A percentile compares a stretch with the other conserved stretches of the same genome.
phyloP scores from a whole-genome alignment of 1,140 invertebrate species.

The Idris sp. region DNA sequence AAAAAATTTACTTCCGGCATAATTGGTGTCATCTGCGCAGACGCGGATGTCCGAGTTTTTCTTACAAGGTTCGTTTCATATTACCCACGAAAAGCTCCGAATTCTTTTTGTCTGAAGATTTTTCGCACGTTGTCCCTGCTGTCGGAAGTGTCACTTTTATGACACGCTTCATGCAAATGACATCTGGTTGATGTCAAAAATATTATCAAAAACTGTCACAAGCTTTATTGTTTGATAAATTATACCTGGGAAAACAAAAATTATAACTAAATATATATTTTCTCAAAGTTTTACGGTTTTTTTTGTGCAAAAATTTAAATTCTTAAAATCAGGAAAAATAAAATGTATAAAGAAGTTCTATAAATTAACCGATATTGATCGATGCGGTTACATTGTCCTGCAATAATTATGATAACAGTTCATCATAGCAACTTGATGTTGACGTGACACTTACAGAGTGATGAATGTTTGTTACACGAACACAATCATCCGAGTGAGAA shows the following conservation, averaged over 20 bases:
- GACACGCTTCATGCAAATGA: conserved; percentile 75
- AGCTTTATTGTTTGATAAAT: too few relatives aligned
- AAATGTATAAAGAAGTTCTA: neutral
- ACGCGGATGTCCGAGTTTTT: conserved; percentile 47
- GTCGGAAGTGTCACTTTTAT: conserved; percentile 65
- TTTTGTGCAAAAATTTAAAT: too few relatives aligned
- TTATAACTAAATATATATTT: too few relatives aligned
- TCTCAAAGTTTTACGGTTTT: too few relatives aligned
- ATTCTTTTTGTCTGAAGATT: conserved; percentile 60
- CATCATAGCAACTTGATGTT: conserved; percentile 47
- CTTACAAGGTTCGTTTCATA: conserved; percentile 35
- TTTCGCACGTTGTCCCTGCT: conserved; percentile 60
- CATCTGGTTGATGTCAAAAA: conserved; percentile 65
- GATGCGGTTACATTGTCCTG: conserved; percentile 47
- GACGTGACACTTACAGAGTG: conserved; percentile 54
- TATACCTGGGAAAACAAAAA: too few relatives aligned
- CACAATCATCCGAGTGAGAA: conserved; percentile 46
- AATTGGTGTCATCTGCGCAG: conserved; percentile 36
- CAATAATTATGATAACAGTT: conserved; percentile 55
- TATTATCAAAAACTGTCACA: conserved; percentile 30
- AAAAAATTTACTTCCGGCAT: conserved; percentile 28
- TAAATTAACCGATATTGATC: conserved; percentile 51
- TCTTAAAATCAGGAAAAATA: too few relatives aligned
- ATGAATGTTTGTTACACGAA: conserved; percentile 55
- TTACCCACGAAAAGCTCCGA: conserved; percentile 24